Conservation (phyloP, 2,888 invertebrate genomes). For the Lochmaea crataegi region DNA sequence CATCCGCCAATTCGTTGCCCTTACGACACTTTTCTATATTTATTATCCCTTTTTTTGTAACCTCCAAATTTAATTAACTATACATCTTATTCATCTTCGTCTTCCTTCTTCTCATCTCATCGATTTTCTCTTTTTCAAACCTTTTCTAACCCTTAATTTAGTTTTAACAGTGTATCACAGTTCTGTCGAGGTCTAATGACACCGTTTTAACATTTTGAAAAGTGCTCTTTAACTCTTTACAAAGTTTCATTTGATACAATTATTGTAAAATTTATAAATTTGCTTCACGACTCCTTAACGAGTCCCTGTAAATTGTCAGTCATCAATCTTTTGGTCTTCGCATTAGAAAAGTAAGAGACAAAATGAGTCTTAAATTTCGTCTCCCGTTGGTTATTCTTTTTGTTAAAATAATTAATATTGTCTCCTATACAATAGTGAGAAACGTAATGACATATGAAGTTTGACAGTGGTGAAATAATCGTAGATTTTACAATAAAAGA, state of each 20-base stretch:
- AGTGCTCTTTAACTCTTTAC: constrained; percentile 21
- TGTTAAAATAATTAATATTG: too few relatives aligned
- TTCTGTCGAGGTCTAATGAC: constrained; percentile 29
- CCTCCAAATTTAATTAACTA: too few relatives aligned
- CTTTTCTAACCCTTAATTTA: neutral
- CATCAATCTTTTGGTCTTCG: neutral
- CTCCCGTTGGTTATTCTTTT: neutral
- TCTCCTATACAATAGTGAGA: too few relatives aligned
- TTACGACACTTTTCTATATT: too few relatives aligned
- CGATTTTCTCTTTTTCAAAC: neutral
- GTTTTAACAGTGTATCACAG: constrained; percentile 7
- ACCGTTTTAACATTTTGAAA: constrained; percentile 37
- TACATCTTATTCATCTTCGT: too few relatives aligned
- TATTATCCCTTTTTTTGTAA: too few relatives aligned
- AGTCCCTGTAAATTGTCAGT: neutral
- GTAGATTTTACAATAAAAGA: too few relatives aligned
- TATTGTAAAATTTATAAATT: constrained; percentile 36
- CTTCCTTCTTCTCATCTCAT: too few relatives aligned
- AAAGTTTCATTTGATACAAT: constrained; percentile 21
- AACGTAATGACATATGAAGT: too few relatives aligned
- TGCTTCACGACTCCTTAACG: constrained; percentile 16
- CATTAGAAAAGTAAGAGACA: neutral
- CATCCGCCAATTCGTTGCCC: too few relatives aligned
- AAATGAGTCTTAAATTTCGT: neutral
- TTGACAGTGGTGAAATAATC: too few relatives aligned